A percentile compares a stretch with the other conserved stretches of the same genome.
These are phyloP conservation scores for Leucoptera coffeella DNA, from an alignment of 2,888 invertebrate genomes.

Conservation along the genomic window DNA sequence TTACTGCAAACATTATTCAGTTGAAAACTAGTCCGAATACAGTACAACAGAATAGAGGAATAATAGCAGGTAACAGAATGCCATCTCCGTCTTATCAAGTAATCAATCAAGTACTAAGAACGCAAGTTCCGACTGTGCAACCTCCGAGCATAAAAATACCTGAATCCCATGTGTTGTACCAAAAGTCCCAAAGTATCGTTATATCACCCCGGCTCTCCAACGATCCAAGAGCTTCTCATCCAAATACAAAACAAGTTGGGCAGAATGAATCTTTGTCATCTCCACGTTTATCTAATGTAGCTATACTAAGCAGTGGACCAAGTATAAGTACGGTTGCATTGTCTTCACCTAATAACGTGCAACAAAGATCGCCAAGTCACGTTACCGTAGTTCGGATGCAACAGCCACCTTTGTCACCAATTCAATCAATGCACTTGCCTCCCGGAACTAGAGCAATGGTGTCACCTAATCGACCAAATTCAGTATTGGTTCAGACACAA, in stretches of 20 bases:
- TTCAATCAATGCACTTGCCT: slow-evolving; percentile 34
- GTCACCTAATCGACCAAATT: slow-evolving; percentile 37
- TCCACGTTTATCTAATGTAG: slow-evolving; percentile 30
- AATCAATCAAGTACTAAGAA: slow-evolving; percentile 32
- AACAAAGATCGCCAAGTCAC: slow-evolving; percentile 35
- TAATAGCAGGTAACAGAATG: slow-evolving; percentile 18
- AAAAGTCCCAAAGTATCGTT: slow-evolving; percentile 36
- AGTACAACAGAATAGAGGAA: slow-evolving; percentile 16
- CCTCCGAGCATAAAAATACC: slow-evolving; percentile 63
- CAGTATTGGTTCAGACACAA: slow-evolving; percentile 41
- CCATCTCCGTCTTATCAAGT: slow-evolving; percentile 38
- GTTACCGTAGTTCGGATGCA: slow-evolving; percentile 48
- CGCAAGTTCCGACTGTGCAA: slow-evolving; percentile 45
- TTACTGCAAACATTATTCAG: slow-evolving; percentile 36
- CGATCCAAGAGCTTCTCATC: slow-evolving; percentile 33
- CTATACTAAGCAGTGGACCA: slow-evolving; percentile 28
- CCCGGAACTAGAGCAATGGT: slow-evolving; percentile 30
- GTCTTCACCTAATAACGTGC: slow-evolving; percentile 28
- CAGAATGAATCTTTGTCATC: slow-evolving; percentile 28
- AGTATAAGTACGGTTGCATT: slow-evolving; percentile 27
- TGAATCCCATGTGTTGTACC: slow-evolving; percentile 42
- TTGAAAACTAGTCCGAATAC: slow-evolving; percentile 25
- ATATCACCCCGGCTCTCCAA: slow-evolving; percentile 33
- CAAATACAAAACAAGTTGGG: slow-evolving; percentile 27
- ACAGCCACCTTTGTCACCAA: slow-evolving; percentile 38